Conservation (phyloP, 2,113 vertebrate species). For the Petaurus breviceps region DNA sequence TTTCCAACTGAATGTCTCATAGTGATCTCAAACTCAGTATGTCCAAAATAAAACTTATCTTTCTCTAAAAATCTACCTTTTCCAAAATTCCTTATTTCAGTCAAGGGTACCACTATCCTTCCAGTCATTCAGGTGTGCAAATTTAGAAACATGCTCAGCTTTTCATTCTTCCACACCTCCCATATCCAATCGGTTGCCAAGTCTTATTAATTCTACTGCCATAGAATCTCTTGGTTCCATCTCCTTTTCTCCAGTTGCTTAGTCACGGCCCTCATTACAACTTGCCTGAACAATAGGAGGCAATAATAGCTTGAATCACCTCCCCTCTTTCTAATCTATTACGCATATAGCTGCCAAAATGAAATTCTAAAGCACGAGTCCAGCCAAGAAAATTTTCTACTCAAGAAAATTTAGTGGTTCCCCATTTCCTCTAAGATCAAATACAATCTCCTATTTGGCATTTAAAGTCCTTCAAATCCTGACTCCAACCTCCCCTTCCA, state of each 20-base stretch:
- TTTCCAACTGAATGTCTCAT: background rate
- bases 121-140: background rate
- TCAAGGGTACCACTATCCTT: background rate
- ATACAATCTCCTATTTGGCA: background rate
- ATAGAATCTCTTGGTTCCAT: background rate
- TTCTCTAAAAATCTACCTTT: background rate
- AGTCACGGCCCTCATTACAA: background rate
- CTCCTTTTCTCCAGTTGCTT: background rate
- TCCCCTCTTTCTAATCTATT: background rate
- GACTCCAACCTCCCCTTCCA: background rate
- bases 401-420: background rate
- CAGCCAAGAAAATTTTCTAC: background rate
- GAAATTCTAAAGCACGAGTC: background rate
- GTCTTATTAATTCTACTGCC: background rate
- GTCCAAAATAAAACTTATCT: background rate
- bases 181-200: background rate
- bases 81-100: background rate
- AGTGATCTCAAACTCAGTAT: background rate
- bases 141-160: background rate
- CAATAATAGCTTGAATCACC: background rate
- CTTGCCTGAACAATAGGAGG: background rate
- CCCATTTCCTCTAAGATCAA: background rate
- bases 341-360: background rate
- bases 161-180: background rate
- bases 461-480: background rate